Base-by-base conservation (phyloP, 2,888 invertebrate genomes). In the Polydrusus tereticollis region DNA sequence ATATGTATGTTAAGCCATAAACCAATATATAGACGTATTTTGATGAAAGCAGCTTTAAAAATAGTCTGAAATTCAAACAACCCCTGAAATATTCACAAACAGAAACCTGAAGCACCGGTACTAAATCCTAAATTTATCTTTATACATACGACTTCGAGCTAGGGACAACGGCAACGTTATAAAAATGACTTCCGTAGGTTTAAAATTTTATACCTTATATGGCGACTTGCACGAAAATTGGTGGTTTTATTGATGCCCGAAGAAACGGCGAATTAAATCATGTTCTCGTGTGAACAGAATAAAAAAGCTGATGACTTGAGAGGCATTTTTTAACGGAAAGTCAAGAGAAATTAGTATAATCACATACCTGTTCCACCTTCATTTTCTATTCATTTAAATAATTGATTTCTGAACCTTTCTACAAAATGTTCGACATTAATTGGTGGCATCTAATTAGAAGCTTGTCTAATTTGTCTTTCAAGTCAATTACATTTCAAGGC, bases 121-220 rank as follows among this genome's bases (percentile, higher is more conserved):
- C 38, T 69, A 69, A 69, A 62, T 69, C 62, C 52, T 69, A 69
- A 55, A 62, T 69, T 69, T 55, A 55, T 33, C 52, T 50, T n/a
- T n/a, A n/a, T n/a, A n/a, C n/a, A 33, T 33, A 62, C 29, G 62
- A 62, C 47, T 20, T 29, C 50, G 43, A 62, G 69, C 50, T 52
- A 41, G 55, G 41, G 62, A 62, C 62, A 69, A 62, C 52, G 29
- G 29, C 62, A 68, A 43, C 45, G 45, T 47, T 47, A 47, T 47
- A 47, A 68, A 68, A 68, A 68, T 68, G 68, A 60, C 69, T 69
- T 41, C 69, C 43, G 45, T 62, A 55, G 41, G 41, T 69, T 69
- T 69, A 62, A 69, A 69, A 62, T 69, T 69, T 69, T 55, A 69
- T 69, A 36, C 41, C 26, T 69, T 69, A 43, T 69, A 62, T 62